Conservation (phyloP, 2,797 vertebrate species). For the Gambusia yucatana region DNA sequence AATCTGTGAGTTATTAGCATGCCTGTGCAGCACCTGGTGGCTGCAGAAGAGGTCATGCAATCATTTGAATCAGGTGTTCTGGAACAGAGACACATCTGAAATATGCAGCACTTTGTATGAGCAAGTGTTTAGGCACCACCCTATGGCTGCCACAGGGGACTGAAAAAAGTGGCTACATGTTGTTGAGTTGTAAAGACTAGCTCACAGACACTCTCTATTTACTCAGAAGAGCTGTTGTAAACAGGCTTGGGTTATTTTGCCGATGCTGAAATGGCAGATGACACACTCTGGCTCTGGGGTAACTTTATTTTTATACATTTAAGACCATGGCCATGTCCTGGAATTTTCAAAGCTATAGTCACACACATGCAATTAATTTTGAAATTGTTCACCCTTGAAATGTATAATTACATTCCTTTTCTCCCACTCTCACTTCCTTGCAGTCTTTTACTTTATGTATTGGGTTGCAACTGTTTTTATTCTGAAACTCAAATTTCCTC, state of each 20-base stretch:
- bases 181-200: neutral
- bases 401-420: conserved; percentile 4
- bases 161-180: neutral
- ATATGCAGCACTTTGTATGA: too few species aligned
- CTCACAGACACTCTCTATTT: too few species aligned
- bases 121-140: too few species aligned
- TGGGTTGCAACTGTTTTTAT: neutral
- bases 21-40: too few species aligned
- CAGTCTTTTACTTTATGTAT: neutral
- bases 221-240: neutral
- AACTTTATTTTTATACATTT: neutral
- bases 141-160: too few species aligned
- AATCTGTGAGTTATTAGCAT: too few species aligned
- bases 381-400: neutral
- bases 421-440: conserved; percentile 5
- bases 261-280: neutral
- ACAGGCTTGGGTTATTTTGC: neutral
- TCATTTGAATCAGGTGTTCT: too few species aligned
- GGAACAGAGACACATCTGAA: too few species aligned
- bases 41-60: too few species aligned
- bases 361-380: neutral
- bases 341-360: neutral
- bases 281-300: neutral
- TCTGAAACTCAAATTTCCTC: conserved; percentile 5
- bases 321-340: neutral